Base-by-base conservation (phyloP, 2,888 invertebrate species). In the Mactromeris polynyma region DNA sequence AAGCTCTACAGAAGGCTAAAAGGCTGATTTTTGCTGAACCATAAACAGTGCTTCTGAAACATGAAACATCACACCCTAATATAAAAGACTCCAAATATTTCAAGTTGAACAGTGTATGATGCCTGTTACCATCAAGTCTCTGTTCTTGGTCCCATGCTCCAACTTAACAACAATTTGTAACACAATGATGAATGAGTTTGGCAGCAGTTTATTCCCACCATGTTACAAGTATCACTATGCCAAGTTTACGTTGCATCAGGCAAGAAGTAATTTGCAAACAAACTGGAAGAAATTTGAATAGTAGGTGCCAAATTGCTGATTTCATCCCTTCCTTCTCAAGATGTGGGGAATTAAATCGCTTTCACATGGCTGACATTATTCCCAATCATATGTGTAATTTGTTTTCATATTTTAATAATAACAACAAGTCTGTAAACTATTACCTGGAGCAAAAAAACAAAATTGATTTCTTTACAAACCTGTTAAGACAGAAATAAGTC, bases 381-480 rank as follows among this genome's bases (percentile, higher is more conserved):
- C 3, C 11, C 9, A 26, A 64, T 64, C 58, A 26, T 26, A 64
- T 26, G 11, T 4, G 2, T 26, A 64, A n/a, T 64, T n/a, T 7
- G 58, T 26, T 64, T 64, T 64, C 58, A 26, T 26, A 64, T 64
- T n/a, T n/a, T 64, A n/a, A 64, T 64, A n/a, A 64, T 64, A 46
- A 46, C 6, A 46, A 14, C 46, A 11, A 46, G 46, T 7, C 46
- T 46, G 46, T 46, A 46, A 46, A 46, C 11, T 46, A 46, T 46
- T 46, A 14, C 46, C 17, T 14, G 9, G 14, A 46, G 17, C 46
- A 42, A 17, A 14, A 46, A 46, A 42, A 42, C 7, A 42, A 42
- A 42, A 7, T 42, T 42, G 42, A 42, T 42, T 11, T 11, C 11
- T 7, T 42, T 42, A 42, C 42, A 42, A 11, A 42, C 4, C 11